Percentiles rank a stretch among this genome's conserved stretches.
Evolutionary conservation across 1,140 invertebrate species (phyloP).

Genomic region (Panonychus citri): DNA sequence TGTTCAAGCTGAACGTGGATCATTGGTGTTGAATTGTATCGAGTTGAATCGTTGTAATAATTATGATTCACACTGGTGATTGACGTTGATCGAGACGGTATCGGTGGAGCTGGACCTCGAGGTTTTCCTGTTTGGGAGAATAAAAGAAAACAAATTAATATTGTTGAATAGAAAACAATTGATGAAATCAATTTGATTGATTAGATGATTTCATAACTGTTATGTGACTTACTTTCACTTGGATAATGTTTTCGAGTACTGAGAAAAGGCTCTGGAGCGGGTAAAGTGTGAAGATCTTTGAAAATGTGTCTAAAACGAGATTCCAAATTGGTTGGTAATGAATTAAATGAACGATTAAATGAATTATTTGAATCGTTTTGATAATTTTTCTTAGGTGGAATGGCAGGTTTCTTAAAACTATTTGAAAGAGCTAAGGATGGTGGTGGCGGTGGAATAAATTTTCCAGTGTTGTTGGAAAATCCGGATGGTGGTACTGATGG

Average conservation of each 20-base stretch:
- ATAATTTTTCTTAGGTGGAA: not conserved
- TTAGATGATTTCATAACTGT: too few relatives aligned
- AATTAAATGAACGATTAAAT: not conserved
- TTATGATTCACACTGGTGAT: too few relatives aligned
- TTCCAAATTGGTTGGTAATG: not conserved
- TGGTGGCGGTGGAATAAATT: not conserved
- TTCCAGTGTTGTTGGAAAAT: not conserved
- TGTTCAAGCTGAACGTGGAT: too few relatives aligned
- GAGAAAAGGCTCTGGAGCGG: not conserved
- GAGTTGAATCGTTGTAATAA: too few relatives aligned
- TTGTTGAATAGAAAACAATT: not conserved
- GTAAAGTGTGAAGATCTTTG: not conserved
- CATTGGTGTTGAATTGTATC: too few relatives aligned
- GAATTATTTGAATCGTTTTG: not conserved
- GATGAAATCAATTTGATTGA: too few relatives aligned
- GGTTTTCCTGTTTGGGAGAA: not conserved
- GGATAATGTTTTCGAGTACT: conserved; percentile 1
- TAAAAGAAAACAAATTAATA: not conserved
- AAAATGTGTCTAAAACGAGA: not conserved
- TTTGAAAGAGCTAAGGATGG: not conserved
- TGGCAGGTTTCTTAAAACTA: not conserved
- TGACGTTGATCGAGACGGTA: too few relatives aligned
- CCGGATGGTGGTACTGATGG: not conserved
- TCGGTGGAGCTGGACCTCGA: too few relatives aligned
- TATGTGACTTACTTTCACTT: not conserved